Conservation (phyloP, 2,797 vertebrate species). For the Pseudocheirus occidentalis region DNA sequence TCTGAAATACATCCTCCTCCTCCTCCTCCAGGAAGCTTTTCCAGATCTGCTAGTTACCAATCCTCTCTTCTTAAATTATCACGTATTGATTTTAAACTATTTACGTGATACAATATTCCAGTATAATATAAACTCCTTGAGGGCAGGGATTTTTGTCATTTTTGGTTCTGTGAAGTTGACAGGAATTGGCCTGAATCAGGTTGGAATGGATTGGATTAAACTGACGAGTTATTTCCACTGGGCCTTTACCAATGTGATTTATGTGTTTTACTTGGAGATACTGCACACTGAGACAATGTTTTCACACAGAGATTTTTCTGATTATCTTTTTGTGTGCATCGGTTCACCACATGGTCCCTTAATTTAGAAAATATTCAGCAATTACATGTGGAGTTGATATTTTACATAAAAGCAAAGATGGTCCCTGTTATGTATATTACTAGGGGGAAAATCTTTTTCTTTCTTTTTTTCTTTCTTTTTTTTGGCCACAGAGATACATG, state of each 20-base stretch:
- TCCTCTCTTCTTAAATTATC: background rate
- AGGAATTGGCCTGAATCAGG: background rate
- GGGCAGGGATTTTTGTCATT: background rate
- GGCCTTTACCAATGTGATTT: conserved; percentile 72
- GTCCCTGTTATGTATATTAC: conserved; percentile 75
- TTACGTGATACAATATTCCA: background rate
- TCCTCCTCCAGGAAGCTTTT: background rate
- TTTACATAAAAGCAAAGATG: conserved; percentile 81
- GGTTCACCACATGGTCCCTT: conserved; percentile 75
- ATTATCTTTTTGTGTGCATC: conserved; percentile 78
- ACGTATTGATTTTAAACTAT: background rate
- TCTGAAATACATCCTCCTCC: background rate
- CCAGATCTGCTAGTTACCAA: background rate
- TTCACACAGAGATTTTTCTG: conserved; percentile 78
- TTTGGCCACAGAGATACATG: conserved; percentile 75
- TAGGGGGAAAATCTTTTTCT: conserved; percentile 60
- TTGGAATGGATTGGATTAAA: background rate
- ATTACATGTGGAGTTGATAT: conserved; percentile 78
- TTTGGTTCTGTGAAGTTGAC: background rate
- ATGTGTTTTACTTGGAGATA: conserved; percentile 71
- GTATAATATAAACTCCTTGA: background rate
- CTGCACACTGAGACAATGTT: conserved; percentile 62
- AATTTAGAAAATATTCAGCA: conserved; percentile 80
- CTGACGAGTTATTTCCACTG: conserved; percentile 23
- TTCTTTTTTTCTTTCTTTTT: conserved; percentile 77